A percentile compares a stretch with the other conserved stretches of the same genome.
These are phyloP conservation scores for Pammene fasciana DNA, from an alignment of 2,888 invertebrate species.

Conservation along the genomic window DNA sequence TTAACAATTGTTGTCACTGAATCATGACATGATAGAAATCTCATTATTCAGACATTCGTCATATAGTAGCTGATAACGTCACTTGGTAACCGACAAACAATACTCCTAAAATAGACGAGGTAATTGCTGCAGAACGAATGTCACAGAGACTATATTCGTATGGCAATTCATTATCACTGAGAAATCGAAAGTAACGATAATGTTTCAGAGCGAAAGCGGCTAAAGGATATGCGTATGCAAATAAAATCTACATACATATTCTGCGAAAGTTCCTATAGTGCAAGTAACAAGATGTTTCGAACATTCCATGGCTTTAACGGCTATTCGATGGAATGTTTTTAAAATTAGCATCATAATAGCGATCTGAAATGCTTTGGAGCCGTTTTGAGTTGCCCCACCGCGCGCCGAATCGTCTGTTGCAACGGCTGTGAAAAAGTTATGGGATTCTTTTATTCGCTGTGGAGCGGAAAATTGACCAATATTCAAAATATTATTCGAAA, in stretches of 20 bases:
- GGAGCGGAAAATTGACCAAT: conserved; percentile 22
- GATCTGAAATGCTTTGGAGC: conserved; percentile 25
- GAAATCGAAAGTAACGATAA: conserved; percentile 36
- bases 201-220: conserved; percentile 27
- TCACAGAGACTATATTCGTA: not conserved
- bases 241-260: conserved; percentile 2
- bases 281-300: too few relatives aligned
- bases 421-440: conserved; percentile 18
- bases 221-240: conserved; percentile 32
- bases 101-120: not conserved
- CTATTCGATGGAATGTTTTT: conserved; percentile 16
- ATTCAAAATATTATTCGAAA: conserved; percentile 5
- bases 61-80: conserved; percentile 24
- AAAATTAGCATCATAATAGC: conserved; percentile 33
- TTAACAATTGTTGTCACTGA: not conserved
- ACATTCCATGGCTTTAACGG: not conserved
- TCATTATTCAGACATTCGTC: conserved; percentile 17
- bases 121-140: not conserved
- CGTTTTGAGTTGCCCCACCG: conserved; percentile 16
- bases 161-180: conserved; percentile 12
- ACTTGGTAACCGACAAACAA: conserved; percentile 14
- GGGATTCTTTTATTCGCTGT: conserved; percentile 21
- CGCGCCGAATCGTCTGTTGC: conserved; percentile 29
- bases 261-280: too few relatives aligned
- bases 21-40: conserved; percentile 26